A percentile compares a stretch with the other conserved stretches of the same genome.
These are phyloP conservation scores for Bradypodion pumilum DNA, from an alignment of 2,797 vertebrate genomes.

Conservation along the genomic window DNA sequence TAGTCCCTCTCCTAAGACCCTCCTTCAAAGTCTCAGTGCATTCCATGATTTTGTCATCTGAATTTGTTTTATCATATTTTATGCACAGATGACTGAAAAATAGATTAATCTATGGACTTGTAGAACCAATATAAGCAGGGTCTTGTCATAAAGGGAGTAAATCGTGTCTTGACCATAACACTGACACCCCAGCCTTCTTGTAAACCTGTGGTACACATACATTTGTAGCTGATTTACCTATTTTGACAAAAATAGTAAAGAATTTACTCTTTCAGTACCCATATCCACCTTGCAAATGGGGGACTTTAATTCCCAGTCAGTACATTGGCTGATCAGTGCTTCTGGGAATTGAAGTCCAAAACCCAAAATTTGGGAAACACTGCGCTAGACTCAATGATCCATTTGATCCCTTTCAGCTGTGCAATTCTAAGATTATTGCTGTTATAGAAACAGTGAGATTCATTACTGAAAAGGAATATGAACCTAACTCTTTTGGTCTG, in stretches of 20 bases:
- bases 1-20: background rate
- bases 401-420: too few relatives aligned
- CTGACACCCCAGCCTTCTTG: background rate
- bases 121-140: background rate
- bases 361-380: too few relatives aligned
- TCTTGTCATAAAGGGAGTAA: background rate
- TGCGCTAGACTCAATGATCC: too few relatives aligned
- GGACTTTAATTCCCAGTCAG: too few relatives aligned
- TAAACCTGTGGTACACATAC: background rate
- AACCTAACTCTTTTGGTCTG: background rate
- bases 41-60: background rate
- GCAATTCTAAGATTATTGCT: too few relatives aligned
- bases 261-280: too few relatives aligned
- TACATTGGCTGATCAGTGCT: too few relatives aligned
- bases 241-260: too few relatives aligned
- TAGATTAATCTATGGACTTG: background rate
- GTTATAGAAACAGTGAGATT: background rate
- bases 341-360: too few relatives aligned
- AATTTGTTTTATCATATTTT: background rate
- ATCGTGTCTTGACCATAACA: background rate
- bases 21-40: background rate
- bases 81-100: background rate
- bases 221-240: too few relatives aligned
- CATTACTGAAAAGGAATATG: background rate
- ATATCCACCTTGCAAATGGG: too few relatives aligned